Percentiles rank a stretch among this genome's conserved stretches.
Evolutionary conservation across 2,113 vertebrate genomes (phyloP).

Genomic region (Solea solea): DNA sequence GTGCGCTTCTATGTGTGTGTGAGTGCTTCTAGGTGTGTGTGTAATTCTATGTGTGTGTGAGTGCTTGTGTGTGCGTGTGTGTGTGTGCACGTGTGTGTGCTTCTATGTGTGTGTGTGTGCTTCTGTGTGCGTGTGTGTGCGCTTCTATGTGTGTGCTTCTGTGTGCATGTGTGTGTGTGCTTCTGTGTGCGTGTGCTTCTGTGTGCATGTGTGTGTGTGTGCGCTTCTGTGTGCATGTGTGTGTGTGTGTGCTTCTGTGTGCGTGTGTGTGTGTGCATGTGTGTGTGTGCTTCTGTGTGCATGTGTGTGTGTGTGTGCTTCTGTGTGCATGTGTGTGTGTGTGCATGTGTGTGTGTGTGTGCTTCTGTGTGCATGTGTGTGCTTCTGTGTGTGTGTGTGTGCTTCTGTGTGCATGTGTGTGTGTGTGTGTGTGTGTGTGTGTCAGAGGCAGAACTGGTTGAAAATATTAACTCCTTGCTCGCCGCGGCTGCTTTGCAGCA

Average conservation of each 20-base stretch:
- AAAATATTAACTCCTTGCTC: constrained; percentile 79
- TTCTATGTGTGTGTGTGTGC: constrained; percentile 24
- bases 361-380: constrained; percentile 26
- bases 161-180: constrained; percentile 31
- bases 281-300: neutral
- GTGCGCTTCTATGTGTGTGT: constrained; percentile 30
- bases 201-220: constrained; percentile 25
- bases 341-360: constrained; percentile 26
- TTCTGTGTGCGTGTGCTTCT: no score
- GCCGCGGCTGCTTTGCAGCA: constrained; percentile 53
- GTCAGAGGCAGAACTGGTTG: constrained; percentile 75
- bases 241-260: constrained; percentile 29
- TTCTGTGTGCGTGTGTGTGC: constrained; percentile 23
- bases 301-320: constrained; percentile 31
- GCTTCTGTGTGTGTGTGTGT: constrained; percentile 25
- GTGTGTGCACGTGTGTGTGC: constrained; percentile 25
- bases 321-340: constrained; percentile 42
- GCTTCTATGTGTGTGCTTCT: constrained; percentile 28
- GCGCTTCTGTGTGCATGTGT: constrained; percentile 25
- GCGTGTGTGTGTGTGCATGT: constrained; percentile 42
- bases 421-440: constrained; percentile 31
- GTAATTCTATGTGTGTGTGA: no score
- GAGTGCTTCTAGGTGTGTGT: constrained; percentile 28
- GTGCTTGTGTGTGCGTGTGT: constrained; percentile 38
- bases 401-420: constrained; percentile 16